Evolutionary conservation across 1,140 invertebrate genomes (phyloP).

Genomic region (Drosophila melanica): DNA sequence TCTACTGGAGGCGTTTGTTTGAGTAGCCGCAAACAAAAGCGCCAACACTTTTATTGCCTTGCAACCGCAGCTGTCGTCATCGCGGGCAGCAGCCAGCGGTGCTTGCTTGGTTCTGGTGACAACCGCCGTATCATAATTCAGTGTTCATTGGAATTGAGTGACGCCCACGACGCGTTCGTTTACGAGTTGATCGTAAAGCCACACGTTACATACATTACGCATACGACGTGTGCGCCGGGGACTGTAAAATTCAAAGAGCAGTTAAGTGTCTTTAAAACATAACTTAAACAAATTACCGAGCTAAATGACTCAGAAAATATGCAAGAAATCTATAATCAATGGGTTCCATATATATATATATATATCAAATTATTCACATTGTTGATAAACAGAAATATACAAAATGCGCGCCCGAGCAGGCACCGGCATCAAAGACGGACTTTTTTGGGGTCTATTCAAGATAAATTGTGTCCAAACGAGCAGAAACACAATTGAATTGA

Average conservation of each 20-base stretch:
- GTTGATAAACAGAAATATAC: too few relatives aligned
- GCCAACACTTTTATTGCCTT: constrained; percentile 62
- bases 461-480: too few relatives aligned
- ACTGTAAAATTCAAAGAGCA: background rate
- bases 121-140: constrained; percentile 42
- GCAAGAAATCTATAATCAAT: background rate
- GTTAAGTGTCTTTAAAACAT: background rate
- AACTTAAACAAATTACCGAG: background rate
- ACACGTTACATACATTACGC: constrained; percentile 44
- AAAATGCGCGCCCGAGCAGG: background rate
- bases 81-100: background rate
- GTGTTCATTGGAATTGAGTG: constrained; percentile 48
- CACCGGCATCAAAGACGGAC: background rate
- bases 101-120: background rate
- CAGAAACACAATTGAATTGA: background rate
- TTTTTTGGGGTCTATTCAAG: too few relatives aligned
- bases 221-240: constrained; percentile 26
- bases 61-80: constrained; percentile 50
- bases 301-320: background rate
- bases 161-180: constrained; percentile 8
- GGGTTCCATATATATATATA: too few relatives aligned
- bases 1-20: constrained; percentile 45
- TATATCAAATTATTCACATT: too few relatives aligned
- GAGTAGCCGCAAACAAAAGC: constrained; percentile 63
- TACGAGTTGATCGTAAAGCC: constrained; percentile 39